Evolutionary conservation across 2,888 invertebrate genomes (phyloP), one percentile per base, ranked within the genome.

Genomic region (Caenorhabditis doughertyi): DNA sequence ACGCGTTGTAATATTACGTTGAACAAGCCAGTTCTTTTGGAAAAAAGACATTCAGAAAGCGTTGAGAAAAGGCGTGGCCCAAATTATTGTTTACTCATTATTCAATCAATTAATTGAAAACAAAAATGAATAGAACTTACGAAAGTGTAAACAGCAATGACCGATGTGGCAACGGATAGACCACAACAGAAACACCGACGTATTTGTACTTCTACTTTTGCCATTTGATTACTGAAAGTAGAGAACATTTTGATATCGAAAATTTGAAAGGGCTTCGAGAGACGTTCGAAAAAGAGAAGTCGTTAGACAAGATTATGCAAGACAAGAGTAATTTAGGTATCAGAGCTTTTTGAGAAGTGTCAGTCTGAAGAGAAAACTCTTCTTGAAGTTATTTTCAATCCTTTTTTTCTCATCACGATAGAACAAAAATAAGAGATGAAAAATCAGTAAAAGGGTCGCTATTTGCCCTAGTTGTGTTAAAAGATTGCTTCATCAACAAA

Each of bases 171-270:
- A 51, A 90, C 74, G 13, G 89, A 87, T 1, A 92, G 86, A 8
- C 90, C 90, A 79, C 92, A 92, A 74, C 92, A 92, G 81, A 89
- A 92, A 80, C 91, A 92, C 56, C 83, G 84, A 18, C 90, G 88
- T 44, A 92, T 90, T 71, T 90, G 91, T 47, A 92, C 91, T 81
- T 91, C 89, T 32, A 90, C 88, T 73, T 89, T 88, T 56, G 88
- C 89, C 89, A 89, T 89, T 21, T n/a, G 23, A 18, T 18, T 51
- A 21, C 68, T 68, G 55, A 18, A 68, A 68, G 29, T 18, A n/a
- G 18, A 8, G 3, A 9, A 25, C 2, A 23, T 32, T 29, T 21
- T 39, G 60, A 39, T 25, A 23, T 16, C 8, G 44, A 25, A 25
- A 60, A 25, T n/a, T 11, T 13, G n/a, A 29, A 32, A 56, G n/a